phyloP scores from a whole-genome alignment of 1,140 invertebrate species.

The Ectropis grisescens region DNA sequence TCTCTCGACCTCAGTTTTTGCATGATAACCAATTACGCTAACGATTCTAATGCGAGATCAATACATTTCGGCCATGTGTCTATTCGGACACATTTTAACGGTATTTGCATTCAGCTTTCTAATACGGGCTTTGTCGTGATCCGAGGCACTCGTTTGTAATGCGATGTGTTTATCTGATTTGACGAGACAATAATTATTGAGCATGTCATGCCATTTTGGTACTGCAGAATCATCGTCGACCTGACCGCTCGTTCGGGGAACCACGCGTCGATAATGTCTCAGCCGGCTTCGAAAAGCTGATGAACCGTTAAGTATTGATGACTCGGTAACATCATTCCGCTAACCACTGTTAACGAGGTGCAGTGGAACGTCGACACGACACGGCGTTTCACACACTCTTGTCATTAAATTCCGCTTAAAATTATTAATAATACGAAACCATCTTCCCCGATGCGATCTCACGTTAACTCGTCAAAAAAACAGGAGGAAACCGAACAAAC shows the following conservation, averaged over 20 bases:
- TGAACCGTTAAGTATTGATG: constrained; percentile 11
- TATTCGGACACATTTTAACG: constrained; percentile 35
- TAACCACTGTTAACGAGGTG: constrained; percentile 26
- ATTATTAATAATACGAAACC: constrained; percentile 14
- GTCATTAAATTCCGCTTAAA: constrained; percentile 12
- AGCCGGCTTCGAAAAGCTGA: too few relatives aligned
- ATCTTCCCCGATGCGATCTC: too few relatives aligned
- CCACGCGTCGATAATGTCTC: constrained; percentile 20
- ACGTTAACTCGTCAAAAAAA: constrained; percentile 23
- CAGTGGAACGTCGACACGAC: constrained; percentile 4
- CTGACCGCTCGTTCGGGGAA: constrained; percentile 14
- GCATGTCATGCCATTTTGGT: constrained; percentile 28
- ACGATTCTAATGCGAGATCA: constrained; percentile 38
- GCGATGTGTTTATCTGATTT: constrained; percentile 39
- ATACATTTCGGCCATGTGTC: constrained; percentile 29
- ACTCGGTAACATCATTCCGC: constrained; percentile 9
- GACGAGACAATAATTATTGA: constrained; percentile 32
- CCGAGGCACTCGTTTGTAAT: constrained; percentile 12
- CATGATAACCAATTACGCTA: constrained; percentile 50
- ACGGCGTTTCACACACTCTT: constrained; percentile 9
- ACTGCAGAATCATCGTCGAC: constrained; percentile 26
- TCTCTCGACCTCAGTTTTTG: constrained; percentile 33
- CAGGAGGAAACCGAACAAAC: constrained; percentile 17
- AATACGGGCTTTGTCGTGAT: constrained; percentile 24
- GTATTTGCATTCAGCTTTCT: constrained; percentile 46